A percentile compares a stretch with the other conserved stretches of the same genome.
Evolutionary conservation across 2,113 vertebrate genomes (phyloP).

Genomic region (Diadophis punctatus): DNA sequence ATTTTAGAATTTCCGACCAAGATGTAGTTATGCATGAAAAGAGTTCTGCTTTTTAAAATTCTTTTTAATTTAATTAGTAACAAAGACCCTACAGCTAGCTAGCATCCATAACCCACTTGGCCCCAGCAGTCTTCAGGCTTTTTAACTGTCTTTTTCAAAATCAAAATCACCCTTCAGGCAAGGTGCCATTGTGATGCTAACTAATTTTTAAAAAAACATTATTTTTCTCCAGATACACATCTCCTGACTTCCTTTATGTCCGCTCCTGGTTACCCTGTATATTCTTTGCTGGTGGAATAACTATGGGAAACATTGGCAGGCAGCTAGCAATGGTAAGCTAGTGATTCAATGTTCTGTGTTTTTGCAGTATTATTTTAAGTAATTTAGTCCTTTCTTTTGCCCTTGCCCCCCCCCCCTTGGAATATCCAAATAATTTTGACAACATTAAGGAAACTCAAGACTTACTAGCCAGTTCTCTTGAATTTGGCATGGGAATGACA

Average conservation of each 20-base stretch:
- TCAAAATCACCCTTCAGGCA: background rate
- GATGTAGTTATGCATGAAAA: background rate
- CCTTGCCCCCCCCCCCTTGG: no score
- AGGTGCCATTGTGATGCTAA: background rate
- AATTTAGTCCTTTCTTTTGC: background rate
- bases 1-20: background rate
- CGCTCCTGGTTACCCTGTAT: slow-evolving; percentile 96
- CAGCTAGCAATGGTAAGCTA: slow-evolving; percentile 89
- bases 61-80: background rate
- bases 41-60: background rate
- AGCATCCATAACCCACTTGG: background rate
- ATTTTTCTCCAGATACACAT: slow-evolving; percentile 80
- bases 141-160: background rate
- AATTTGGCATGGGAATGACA: background rate
- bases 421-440: background rate
- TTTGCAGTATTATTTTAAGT: background rate
- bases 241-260: slow-evolving; percentile 94
- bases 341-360: background rate
- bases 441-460: background rate
- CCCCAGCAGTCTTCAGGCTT: background rate
- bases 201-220: no score
- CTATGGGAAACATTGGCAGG: slow-evolving; percentile 95
- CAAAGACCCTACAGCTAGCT: background rate
- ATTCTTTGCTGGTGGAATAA: slow-evolving; percentile 97
- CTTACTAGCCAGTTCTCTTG: background rate